phyloP scores from a whole-genome alignment of 2,888 invertebrate genomes.

The Argyresthia goedartella region DNA sequence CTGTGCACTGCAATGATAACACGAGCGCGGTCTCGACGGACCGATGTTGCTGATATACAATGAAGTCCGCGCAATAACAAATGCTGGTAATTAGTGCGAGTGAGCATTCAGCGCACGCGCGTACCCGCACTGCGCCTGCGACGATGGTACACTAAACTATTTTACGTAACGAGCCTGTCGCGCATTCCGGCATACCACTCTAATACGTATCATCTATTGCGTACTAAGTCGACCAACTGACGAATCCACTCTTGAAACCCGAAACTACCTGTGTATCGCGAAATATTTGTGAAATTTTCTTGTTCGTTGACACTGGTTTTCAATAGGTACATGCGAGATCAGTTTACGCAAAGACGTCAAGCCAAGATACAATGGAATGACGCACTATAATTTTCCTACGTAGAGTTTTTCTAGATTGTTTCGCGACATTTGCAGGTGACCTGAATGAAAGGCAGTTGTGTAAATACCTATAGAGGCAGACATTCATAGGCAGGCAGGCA shows the following conservation, averaged over 20 bases:
- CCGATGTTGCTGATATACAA: neutral
- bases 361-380: neutral
- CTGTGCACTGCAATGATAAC: no score
- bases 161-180: slow-evolving; percentile 32
- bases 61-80: neutral
- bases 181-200: slow-evolving; percentile 49
- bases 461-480: no score
- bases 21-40: no score
- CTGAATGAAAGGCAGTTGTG: no score
- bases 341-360: neutral
- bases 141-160: slow-evolving; percentile 19
- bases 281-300: neutral
- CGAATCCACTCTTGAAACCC: neutral
- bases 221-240: neutral
- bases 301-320: neutral
- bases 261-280: no score
- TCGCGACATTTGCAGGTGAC: no score
- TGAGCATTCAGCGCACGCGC: slow-evolving; percentile 4
- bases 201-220: slow-evolving; percentile 50
- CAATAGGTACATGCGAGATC: neutral
- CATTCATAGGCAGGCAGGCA: no score
- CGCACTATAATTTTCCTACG: neutral
- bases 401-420: no score
- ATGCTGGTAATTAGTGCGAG: slow-evolving; percentile 24
- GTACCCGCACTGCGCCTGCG: no score